Conservation (phyloP, 2,888 invertebrate genomes). For the Mantis religiosa region DNA sequence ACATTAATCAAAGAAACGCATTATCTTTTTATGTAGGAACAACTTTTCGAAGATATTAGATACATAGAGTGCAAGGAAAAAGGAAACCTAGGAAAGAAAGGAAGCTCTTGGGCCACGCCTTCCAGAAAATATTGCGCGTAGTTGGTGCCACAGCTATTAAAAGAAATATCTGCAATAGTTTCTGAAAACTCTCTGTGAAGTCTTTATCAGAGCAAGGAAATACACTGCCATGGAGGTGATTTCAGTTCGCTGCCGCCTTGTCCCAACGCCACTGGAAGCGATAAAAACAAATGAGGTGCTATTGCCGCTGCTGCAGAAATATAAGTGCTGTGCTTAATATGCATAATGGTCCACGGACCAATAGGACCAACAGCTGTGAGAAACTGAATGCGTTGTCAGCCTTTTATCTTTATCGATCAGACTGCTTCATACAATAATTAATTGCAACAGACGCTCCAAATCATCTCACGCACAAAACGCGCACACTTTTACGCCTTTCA, state of each 20-base stretch:
- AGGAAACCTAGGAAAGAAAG: not conserved
- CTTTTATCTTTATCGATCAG: not conserved
- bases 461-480: not conserved
- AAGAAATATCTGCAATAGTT: not conserved
- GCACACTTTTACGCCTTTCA: not conserved
- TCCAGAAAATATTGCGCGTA: not conserved
- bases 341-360: not conserved
- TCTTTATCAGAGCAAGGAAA: not conserved
- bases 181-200: not conserved
- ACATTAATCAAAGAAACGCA: no score
- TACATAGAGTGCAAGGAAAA: not conserved
- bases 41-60: no score
- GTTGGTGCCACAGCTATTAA: not conserved
- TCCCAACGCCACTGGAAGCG: not conserved
- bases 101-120: not conserved
- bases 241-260: not conserved
- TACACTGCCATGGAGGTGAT: not conserved
- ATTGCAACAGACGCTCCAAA: not conserved
- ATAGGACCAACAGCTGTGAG: not conserved
- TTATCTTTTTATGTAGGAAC: no score
- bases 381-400: not conserved
- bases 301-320: not conserved
- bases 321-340: not conserved
- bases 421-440: not conserved
- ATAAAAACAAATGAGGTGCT: not conserved